Evolutionary conservation across 2,888 invertebrate species (phyloP).

Genomic region (Chrysotoxum bicinctum): DNA sequence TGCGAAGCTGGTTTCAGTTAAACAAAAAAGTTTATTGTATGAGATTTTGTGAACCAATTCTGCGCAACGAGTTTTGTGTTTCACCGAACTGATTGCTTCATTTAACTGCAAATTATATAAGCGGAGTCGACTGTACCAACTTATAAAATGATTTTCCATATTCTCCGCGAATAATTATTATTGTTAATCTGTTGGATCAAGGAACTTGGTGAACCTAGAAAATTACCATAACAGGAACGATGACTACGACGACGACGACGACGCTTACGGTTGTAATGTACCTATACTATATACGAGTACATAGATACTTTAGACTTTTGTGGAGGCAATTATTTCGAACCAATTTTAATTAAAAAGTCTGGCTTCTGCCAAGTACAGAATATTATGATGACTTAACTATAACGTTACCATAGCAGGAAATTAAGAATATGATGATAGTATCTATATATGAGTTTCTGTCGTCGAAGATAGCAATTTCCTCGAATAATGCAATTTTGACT

Average conservation of each 20-base stretch:
- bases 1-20: too few relatives aligned
- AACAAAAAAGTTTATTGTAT: too few relatives aligned
- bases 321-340: constrained; percentile 54
- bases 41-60: too few relatives aligned
- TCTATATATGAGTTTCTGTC: not conserved
- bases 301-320: constrained; percentile 25
- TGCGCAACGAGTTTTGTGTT: too few relatives aligned
- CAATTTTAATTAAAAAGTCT: constrained; percentile 64
- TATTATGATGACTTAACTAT: constrained; percentile 24
- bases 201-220: constrained; percentile 1
- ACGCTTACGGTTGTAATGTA: not conserved
- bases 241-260: not conserved
- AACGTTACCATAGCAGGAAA: not conserved
- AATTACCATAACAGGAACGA: not conserved
- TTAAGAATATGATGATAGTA: constrained; percentile 7
- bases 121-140: too few relatives aligned
- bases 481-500: constrained; percentile 41
- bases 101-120: too few relatives aligned
- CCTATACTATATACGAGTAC: too few relatives aligned
- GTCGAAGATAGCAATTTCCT: constrained; percentile 20
- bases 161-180: not conserved
- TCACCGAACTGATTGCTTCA: too few relatives aligned
- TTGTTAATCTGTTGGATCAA: constrained; percentile 12
- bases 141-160: constrained; percentile 28
- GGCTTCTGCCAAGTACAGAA: constrained; percentile 11